Base-by-base conservation (phyloP, 2,888 invertebrate genomes). In the Leptinotarsa juncta region DNA sequence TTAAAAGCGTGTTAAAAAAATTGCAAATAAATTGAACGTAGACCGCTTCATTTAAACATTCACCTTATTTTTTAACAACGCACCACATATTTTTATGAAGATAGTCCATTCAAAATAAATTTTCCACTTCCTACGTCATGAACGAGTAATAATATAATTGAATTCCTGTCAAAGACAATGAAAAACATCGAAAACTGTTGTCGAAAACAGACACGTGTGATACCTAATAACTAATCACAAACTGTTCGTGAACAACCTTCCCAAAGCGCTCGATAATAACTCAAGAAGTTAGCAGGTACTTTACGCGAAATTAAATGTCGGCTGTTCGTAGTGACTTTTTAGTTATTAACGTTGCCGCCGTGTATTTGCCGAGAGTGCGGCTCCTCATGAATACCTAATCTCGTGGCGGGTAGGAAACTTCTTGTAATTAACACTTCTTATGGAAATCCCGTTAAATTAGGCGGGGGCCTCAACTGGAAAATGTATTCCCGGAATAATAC, bases 361-460 rank as follows among this genome's bases (percentile, higher is more conserved):
- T 65, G 69, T 69, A 69, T 73, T 69, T 66, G 55, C 69, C 70
- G 76, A 74, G 75, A 73, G 73, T 67, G 76, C 70, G 73, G 67
- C 65, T 74, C 77, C 83, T 83, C 83, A 84, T 84, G 84, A 84
- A 84, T 84, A 84, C 78, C 75, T 84, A 84, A 84, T 84, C 78
- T 78, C 77, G 70, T 68, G 68, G 73, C 75, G 79, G 76, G 78
- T 81, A 80, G 78, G 79, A 81, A 84, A 81, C 81, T 82, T 81
- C 84, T 83, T 83, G 83, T 84, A 85, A 84, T 85, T 85, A 84
- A 84, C 85, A 84, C 84, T 85, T 84, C 83, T 85, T 84, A 83
- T 83, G 84, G 83, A 83, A 83, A 85, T 84, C 82, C 80, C 68
- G 80, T 82, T 79, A 85, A 85, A 86, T 86, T 86, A 85, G 85